Evolutionary conservation across 2,797 vertebrate species (phyloP).

Genomic region (Bovichtus variegatus): DNA sequence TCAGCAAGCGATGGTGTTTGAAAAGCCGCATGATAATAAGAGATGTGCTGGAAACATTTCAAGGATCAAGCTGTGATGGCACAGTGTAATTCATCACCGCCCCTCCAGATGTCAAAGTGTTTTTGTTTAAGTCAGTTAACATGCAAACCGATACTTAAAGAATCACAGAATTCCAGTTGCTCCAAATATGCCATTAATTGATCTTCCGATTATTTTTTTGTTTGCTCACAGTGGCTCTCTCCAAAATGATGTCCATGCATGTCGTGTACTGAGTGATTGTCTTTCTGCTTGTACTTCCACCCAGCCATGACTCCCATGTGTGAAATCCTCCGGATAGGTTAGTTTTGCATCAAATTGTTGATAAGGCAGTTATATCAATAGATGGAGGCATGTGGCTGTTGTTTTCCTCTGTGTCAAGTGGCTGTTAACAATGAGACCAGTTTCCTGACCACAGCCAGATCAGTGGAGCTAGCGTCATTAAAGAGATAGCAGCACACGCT

Average conservation of each 20-base stretch:
- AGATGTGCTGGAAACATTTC: slow-evolving; percentile 71
- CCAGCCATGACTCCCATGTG: neutral
- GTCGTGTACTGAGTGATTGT: neutral
- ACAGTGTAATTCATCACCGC: slow-evolving; percentile 60
- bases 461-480: slow-evolving; percentile 87
- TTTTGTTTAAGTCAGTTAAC: slow-evolving; percentile 50
- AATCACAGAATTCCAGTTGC: slow-evolving; percentile 14
- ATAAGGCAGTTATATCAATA: slow-evolving; percentile 38
- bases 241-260: neutral
- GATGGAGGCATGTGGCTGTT: slow-evolving; percentile 64
- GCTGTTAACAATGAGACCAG: slow-evolving; percentile 60
- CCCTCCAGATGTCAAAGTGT: slow-evolving; percentile 53
- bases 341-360: slow-evolving; percentile 40
- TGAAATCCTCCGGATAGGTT: slow-evolving; percentile 32
- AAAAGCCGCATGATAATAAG: slow-evolving; percentile 67
- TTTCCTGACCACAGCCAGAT: slow-evolving; percentile 61
- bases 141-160: slow-evolving; percentile 37
- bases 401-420: slow-evolving; percentile 78
- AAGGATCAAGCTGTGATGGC: slow-evolving; percentile 63
- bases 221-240: neutral
- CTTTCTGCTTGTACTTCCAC: neutral
- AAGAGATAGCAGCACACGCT: slow-evolving; percentile 87
- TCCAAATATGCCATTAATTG: slow-evolving; percentile 1
- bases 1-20: slow-evolving; percentile 62
- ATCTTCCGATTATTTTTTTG: neutral